Base-by-base conservation (phyloP, 2,888 invertebrate species). In the Drosophila merina region DNA sequence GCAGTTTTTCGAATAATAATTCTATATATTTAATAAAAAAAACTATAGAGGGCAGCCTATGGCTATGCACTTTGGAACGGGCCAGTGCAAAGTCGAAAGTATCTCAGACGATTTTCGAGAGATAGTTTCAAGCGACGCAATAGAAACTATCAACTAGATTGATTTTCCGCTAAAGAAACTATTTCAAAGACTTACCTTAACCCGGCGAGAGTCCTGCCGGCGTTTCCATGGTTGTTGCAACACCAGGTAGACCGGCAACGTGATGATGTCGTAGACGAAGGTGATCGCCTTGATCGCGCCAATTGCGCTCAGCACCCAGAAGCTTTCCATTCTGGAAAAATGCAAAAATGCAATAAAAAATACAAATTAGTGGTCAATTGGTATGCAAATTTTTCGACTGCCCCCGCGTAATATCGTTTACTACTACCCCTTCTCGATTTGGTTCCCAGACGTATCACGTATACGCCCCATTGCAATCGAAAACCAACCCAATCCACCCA, bases 151-250 rank as follows among this genome's bases (percentile, higher is more conserved):
- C 8, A 8, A 10, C 51, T 12, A 20, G 0, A 40, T 12, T 20
- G 5, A 14, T 25, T 33, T 31, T 44, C 5, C 4, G 28, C 28
- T 28, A 28, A 4, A 28, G 2, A 4, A 28, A 28, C 28, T 28
- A 28, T 6, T 28, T 6, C 28, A 28, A 6, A 36, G 5, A 36
- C 81, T 92, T 92, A 96, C 96, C 95, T 97, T 97, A 77, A 96
- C 94, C 87, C 95, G 93, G 76, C 96, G 93, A 49, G 96, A 95
- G 64, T 95, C 93, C 71, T 95, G 94, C 77, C 96, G 94, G 89
- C 95, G 95, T 91, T 95, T 94, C 97, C 97, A 98, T 69, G 98
- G 97, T 88, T 95, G 94, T 92, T 97, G 97, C 76, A 96, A 92
- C 74, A 98, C 92, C 87, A 97, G 94, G 92, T 97, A 98, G 30